Conservation (phyloP, 2,113 vertebrate species). For the Peucedramus taeniatus region DNA sequence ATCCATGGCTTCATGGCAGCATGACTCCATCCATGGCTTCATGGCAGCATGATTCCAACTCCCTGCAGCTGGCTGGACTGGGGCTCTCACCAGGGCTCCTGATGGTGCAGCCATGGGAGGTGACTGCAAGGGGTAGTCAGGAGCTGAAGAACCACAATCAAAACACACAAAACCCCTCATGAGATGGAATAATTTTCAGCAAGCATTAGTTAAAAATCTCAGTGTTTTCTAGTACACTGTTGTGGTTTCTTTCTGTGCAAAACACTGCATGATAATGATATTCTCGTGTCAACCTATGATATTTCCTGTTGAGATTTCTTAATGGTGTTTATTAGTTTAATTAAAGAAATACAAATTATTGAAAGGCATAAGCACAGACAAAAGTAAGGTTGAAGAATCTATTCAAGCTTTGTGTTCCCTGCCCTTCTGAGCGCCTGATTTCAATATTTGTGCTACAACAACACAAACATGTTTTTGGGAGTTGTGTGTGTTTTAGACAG, state of each 20-base stretch:
- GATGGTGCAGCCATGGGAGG: accelerated
- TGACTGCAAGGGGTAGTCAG: background rate
- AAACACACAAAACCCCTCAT: accelerated
- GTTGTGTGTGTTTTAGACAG: background rate
- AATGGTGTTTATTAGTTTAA: conserved; percentile 6
- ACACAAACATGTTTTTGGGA: background rate
- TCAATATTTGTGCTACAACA: background rate
- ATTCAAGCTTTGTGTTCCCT: background rate
- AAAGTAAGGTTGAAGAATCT: background rate
- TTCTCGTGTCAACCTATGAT: background rate
- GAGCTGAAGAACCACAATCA: background rate
- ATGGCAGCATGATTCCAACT: background rate
- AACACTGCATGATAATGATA: background rate
- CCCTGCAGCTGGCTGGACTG: background rate
- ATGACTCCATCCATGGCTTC: background rate
- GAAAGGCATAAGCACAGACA: background rate
- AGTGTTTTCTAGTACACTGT: background rate
- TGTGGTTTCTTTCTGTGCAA: background rate
- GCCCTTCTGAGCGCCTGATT: background rate
- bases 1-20: background rate
- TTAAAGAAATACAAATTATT: background rate
- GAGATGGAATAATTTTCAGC: background rate
- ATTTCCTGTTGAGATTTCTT: background rate
- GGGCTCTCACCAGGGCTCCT: background rate
- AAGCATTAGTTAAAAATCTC: background rate